Conservation (phyloP, 2,888 invertebrate species). For the Leucoptera coffeella region DNA sequence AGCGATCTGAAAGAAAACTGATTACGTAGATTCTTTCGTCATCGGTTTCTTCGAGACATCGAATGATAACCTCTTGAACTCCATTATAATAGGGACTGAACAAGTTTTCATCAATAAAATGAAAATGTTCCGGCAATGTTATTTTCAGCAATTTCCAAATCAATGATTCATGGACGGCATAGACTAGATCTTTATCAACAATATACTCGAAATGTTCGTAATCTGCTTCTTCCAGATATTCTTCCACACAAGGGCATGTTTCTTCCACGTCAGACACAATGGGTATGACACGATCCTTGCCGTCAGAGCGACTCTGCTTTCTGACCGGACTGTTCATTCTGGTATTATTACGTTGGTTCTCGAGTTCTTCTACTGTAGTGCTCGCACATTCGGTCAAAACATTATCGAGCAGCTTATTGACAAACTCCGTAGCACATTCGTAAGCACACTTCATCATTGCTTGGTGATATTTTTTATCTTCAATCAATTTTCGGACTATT, state of each 20-base stretch:
- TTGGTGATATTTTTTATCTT: slow-evolving; percentile 26
- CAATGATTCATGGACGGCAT: slow-evolving; percentile 23
- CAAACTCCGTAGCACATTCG: slow-evolving; percentile 20
- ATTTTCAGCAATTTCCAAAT: slow-evolving; percentile 33
- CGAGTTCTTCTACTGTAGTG: slow-evolving; percentile 24
- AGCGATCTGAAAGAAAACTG: slow-evolving; percentile 23
- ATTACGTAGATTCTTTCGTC: slow-evolving; percentile 29
- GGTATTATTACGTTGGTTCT: slow-evolving; percentile 7
- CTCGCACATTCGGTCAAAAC: slow-evolving; percentile 27
- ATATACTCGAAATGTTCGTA: not conserved
- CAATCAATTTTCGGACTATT: slow-evolving; percentile 29
- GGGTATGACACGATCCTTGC: no score
- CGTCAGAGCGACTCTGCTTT: no score
- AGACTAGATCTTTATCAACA: slow-evolving; percentile 19
- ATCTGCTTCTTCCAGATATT: not conserved
- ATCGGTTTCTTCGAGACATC: slow-evolving; percentile 24
- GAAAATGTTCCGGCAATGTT: slow-evolving; percentile 36
- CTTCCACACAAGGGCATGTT: not conserved
- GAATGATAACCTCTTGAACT: slow-evolving; percentile 16
- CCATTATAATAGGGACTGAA: slow-evolving; percentile 19
- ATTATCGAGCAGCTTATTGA: slow-evolving; percentile 19
- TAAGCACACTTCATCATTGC: slow-evolving; percentile 25
- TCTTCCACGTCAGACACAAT: no score
- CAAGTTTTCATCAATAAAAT: slow-evolving; percentile 18
- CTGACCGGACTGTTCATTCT: slow-evolving; percentile 8